Evolutionary conservation across 2,113 vertebrate species (phyloP), one percentile per base, ranked within the genome.

Genomic region (Alaudala cheleensis): DNA sequence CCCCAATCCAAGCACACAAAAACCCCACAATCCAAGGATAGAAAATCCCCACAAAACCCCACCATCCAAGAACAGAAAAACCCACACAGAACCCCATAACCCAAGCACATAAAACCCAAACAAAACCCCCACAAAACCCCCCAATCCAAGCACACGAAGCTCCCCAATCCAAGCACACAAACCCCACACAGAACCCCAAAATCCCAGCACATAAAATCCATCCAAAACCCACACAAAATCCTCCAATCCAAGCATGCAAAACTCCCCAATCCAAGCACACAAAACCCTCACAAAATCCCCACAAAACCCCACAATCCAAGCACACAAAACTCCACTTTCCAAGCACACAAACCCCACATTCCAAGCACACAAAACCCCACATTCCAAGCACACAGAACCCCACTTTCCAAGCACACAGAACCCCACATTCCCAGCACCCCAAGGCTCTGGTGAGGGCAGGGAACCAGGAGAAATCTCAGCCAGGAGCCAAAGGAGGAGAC

Each of bases 241-340:
- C 37, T 37, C 37, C 37, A 37, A 37, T 37, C 37, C 37, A 4
- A 2, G 7, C 17, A 12, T 39, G 21, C 4, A 57, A n/a, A 22
- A 5, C 3, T 4, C 9, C 26, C 2, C n/a, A 37, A 8, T 25
- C 66, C n/a, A 56, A 17, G 2, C 37, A 8, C 29, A n/a, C 53
- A 40, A 26, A 64, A 49, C 4, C 2, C 60, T 49, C 64, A 83
- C 25, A 78, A 78, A 64, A 42, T 5, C 2, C n/a, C 60, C 78
- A 40, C 21, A 51, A 14, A 69, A 15, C 2, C 12, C 29, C 28
- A 3, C 22, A 71, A 29, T 12, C 66, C 66, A n/a, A 26, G 4
- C 54, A 6, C 44, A 50, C 12, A 47, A 10, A 37, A 37, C 37
- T 37, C 37, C 37, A 37, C 8, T 37, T 37, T 37, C 37, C 37